Evolutionary conservation across 2,888 invertebrate genomes (phyloP).

Genomic region (Crepidodera aurea): DNA sequence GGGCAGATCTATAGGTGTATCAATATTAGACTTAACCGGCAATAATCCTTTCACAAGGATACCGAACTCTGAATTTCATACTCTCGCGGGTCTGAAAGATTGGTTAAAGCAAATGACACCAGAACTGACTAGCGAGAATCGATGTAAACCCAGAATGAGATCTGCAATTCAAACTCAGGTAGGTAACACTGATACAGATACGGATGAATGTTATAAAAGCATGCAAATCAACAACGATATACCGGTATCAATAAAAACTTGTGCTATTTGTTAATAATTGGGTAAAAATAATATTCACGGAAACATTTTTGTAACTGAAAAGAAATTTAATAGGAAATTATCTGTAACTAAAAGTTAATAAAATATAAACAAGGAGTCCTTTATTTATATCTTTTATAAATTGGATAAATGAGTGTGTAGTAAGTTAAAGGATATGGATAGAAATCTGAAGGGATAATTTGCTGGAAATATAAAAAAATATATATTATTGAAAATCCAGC

Average conservation of each 20-base stretch:
- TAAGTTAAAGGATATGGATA: too few species aligned
- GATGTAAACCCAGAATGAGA: constrained; percentile 40
- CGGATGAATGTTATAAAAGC: constrained; percentile 43
- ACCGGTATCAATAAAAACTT: constrained; percentile 45
- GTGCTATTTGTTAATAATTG: constrained; percentile 40
- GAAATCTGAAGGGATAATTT: too few species aligned
- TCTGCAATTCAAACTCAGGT: constrained; percentile 27
- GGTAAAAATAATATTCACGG: constrained; percentile 25
- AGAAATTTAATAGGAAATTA: too few species aligned
- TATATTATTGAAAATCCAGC: too few species aligned
- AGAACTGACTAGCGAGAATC: constrained; percentile 40
- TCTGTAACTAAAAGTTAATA: too few species aligned
- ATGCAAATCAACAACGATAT: constrained; percentile 28
- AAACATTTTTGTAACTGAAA: not conserved
- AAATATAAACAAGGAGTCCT: too few species aligned
- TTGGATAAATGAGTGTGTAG: too few species aligned
- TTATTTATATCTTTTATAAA: too few species aligned
- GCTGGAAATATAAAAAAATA: too few species aligned
- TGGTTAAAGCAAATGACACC: constrained; percentile 64
- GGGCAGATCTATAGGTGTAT: constrained; percentile 82
- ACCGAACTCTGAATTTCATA: constrained; percentile 81
- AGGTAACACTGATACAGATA: constrained; percentile 54
- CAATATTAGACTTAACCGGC: constrained; percentile 83
- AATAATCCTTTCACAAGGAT: constrained; percentile 84
- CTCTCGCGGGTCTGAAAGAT: constrained; percentile 71